Percentiles rank a stretch among this genome's conserved stretches.
phyloP scores from a whole-genome alignment of 2,888 invertebrate species.

The Phyto melanocephala region DNA sequence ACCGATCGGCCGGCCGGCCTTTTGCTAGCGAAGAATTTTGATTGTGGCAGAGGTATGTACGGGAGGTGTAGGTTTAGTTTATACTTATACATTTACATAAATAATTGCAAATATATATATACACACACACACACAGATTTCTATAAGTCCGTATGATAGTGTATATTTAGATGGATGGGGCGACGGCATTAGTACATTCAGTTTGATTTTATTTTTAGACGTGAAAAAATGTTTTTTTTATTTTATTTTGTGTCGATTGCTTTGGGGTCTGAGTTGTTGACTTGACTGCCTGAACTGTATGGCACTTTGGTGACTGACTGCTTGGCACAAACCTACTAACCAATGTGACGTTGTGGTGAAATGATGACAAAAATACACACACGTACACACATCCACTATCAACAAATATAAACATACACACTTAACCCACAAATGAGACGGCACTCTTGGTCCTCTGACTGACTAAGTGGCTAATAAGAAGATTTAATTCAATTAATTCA shows the following conservation, averaged over 20 bases:
- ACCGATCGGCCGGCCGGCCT: slow-evolving; percentile 39
- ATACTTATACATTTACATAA: background rate
- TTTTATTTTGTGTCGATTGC: slow-evolving; percentile 49
- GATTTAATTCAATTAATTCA: background rate
- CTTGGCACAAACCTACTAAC: slow-evolving; percentile 52
- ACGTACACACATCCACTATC: background rate
- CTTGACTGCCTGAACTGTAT: slow-evolving; percentile 60
- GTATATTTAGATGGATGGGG: slow-evolving; percentile 32
- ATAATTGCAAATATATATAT: slow-evolving; percentile 43
- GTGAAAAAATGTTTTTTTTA: slow-evolving; percentile 30
- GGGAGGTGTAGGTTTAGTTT: slow-evolving; percentile 8
- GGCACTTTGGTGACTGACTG: slow-evolving; percentile 52
- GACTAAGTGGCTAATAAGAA: background rate
- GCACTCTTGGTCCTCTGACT: background rate
- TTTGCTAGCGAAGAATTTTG: slow-evolving; percentile 40
- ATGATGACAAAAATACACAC: slow-evolving; percentile 39
- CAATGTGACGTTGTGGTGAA: slow-evolving; percentile 48
- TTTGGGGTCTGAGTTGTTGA: slow-evolving; percentile 58
- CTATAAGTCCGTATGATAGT: background rate
- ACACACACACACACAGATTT: background rate
- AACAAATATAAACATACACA: background rate
- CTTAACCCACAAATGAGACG: slow-evolving; percentile 13
- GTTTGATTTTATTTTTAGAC: slow-evolving; percentile 60
- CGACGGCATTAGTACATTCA: slow-evolving; percentile 51
- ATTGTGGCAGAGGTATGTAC: background rate